Base-by-base conservation (phyloP, 1,140 invertebrate genomes). In the Riptortus pedestris region DNA sequence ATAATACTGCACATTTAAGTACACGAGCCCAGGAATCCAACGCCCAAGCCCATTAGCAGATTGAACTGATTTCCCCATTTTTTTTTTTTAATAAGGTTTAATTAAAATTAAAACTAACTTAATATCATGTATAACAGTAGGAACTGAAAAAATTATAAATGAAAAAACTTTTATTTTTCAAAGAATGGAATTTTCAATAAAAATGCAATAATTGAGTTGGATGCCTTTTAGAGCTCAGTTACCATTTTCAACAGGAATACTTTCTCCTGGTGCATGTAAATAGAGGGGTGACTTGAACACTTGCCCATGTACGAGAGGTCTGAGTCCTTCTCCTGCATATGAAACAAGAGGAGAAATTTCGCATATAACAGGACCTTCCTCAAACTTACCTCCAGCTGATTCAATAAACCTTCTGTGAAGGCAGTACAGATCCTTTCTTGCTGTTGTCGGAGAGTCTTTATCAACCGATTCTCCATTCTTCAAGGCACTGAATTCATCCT, bases 401-500 rank as follows among this genome's bases (percentile, higher is more conserved):
- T 87, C 74, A 2, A 97, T 80, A 74, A 90, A 96, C 62, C 84
- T 84, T 67, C 84, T 84, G 74, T 98, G 94, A 16, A 97, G 77
- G 18, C 80, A 78, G 66, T 86, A 83, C 22, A 99, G 73, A 71
- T 93, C 90, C 20, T 83, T 77, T 18, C 85, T 78, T 2, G 91
- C 87, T 0, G 95, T 96, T 0, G 83, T 85, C 0, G 96, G 90
- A 67, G 91, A 95, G 75, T 98, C 94, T 72, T 93, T 91, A 55
- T 85, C 87, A 28, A 81, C 85, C 1, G 80, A 77, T 74, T 98
- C 90, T 2, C 88, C 80, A 79, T 99, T 99, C 74, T 99, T 99
- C 66, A 99, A 73, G 0, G 96, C 93, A 71, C 94, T 94, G 73
- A 99, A 99, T 74, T 99, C 96, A 64, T 90, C 87, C 69, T 94